A percentile compares a stretch with the other conserved stretches of the same genome.
These are phyloP conservation scores for Philhelius pedissequus DNA, from an alignment of 2,888 invertebrate genomes.

Conservation along the genomic window DNA sequence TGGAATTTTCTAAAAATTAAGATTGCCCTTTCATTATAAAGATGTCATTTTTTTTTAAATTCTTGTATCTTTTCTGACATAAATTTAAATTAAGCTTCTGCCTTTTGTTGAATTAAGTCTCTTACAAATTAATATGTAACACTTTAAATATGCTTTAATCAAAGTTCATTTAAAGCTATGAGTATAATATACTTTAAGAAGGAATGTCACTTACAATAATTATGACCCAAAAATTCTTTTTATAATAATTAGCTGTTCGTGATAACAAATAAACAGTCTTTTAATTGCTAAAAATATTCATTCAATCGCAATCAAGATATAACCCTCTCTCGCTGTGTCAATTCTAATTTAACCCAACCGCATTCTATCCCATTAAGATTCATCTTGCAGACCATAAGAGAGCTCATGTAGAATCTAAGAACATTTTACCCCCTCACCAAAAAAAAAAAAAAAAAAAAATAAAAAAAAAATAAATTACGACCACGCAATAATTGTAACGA, in stretches of 20 bases:
- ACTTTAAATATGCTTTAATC: not conserved
- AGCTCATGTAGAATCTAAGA: not conserved
- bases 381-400: not conserved
- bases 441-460: not conserved
- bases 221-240: slow-evolving; percentile 2
- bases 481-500: slow-evolving; percentile 22
- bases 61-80: too few relatives aligned
- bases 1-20: too few relatives aligned
- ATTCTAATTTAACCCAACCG: not conserved
- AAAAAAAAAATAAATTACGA: not conserved
- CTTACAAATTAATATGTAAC: not conserved
- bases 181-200: too few relatives aligned
- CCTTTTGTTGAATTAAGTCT: not conserved
- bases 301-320: not conserved
- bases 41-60: too few relatives aligned
- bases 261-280: not conserved
- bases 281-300: not conserved
- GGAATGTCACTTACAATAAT: not conserved
- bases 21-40: too few relatives aligned
- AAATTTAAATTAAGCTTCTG: too few relatives aligned
- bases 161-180: not conserved
- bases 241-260: not conserved
- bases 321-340: not conserved
- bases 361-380: not conserved
- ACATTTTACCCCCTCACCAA: too few relatives aligned